Conservation (phyloP, 2,797 vertebrate species). For the Anomalospiza imberbis region DNA sequence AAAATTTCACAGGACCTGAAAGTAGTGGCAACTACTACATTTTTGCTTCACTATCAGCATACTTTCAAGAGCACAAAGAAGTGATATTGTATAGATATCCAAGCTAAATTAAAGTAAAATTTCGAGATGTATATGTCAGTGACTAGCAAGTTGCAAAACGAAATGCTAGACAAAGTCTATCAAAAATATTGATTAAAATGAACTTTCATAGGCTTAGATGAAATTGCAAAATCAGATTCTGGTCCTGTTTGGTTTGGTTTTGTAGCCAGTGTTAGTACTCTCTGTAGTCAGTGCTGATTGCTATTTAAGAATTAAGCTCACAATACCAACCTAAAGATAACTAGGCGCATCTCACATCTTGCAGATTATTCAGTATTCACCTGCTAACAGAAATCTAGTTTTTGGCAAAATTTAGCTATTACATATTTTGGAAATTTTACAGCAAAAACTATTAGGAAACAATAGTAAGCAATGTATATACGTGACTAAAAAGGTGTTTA, state of each 20-base stretch:
- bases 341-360: not conserved
- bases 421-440: not conserved
- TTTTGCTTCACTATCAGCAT: not conserved
- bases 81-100: not conserved
- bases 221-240: not conserved
- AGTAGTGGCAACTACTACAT: not conserved
- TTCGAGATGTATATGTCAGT: not conserved
- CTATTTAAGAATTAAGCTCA: not conserved
- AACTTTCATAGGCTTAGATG: not conserved
- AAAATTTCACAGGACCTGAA: not conserved
- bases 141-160: not conserved
- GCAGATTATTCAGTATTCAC: not conserved
- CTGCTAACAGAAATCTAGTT: not conserved
- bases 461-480: not conserved
- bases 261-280: not conserved
- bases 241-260: not conserved
- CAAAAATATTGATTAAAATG: not conserved
- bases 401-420: not conserved
- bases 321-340: not conserved
- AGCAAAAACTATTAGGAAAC: not conserved
- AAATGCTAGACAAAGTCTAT: not conserved
- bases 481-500: not conserved
- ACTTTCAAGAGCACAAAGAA: not conserved
- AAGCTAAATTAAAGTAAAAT: not conserved
- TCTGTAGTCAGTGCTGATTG: not conserved